A percentile compares a stretch with the other conserved stretches of the same genome.
Conservation (phyloP, 2,797 vertebrate genomes). For the Emydoidea blandingii region DNA sequence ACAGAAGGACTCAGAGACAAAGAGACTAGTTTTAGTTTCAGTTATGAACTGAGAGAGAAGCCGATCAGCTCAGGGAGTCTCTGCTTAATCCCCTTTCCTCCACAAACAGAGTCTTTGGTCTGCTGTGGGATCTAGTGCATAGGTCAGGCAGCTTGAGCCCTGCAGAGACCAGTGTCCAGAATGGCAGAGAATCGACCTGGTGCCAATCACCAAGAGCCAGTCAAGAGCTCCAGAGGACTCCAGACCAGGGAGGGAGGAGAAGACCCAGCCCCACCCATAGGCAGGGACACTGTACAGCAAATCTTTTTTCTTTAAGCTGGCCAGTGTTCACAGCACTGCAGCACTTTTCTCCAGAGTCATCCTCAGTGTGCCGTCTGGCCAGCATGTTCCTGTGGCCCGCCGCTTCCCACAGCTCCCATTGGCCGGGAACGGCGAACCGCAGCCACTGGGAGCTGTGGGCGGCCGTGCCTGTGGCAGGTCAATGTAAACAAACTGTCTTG, state of each 20-base stretch:
- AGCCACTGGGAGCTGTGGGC: no score
- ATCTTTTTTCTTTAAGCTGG: not conserved
- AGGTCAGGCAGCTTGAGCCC: not conserved
- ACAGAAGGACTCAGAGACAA: not conserved
- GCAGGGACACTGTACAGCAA: not conserved
- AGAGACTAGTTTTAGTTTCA: not conserved
- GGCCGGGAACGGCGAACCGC: no score
- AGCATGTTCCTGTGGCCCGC: no score
- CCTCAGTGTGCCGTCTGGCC: not conserved
- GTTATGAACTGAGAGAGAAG: not conserved
- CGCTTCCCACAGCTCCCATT: no score
- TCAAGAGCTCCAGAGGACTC: not conserved
- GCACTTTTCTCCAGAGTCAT: not conserved
- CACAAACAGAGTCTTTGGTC: not conserved
- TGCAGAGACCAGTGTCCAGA: not conserved
- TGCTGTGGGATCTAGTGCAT: not conserved
- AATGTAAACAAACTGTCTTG: no score
- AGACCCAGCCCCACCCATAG: not conserved
- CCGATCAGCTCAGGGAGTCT: not conserved
- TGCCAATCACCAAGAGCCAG: not conserved
- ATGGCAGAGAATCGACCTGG: not conserved
- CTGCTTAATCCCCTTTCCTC: not conserved
- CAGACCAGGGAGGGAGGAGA: not conserved
- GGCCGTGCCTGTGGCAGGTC: no score
- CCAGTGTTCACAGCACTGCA: not conserved